These are phyloP conservation scores for Acrocephalus arundinaceus DNA, from an alignment of 2,113 vertebrate species.

Conservation along the genomic window DNA sequence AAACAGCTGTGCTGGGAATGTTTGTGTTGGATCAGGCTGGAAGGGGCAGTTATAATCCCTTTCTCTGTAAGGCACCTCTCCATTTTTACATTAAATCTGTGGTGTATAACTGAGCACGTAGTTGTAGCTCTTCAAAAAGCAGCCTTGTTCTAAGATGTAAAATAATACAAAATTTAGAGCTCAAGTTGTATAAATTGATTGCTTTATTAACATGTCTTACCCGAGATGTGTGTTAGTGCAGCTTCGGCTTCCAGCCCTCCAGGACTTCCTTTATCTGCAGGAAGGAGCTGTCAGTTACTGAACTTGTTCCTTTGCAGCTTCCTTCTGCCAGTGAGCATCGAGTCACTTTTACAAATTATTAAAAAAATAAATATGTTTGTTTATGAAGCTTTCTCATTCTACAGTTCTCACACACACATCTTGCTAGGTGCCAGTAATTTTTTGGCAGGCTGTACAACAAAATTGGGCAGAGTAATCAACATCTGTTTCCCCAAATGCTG, in stretches of 20 bases:
- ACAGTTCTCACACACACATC: background rate
- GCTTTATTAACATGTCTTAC: background rate
- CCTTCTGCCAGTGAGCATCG: background rate
- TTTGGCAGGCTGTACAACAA: background rate
- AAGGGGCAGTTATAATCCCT: background rate
- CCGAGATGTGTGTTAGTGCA: background rate
- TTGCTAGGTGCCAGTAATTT: background rate
- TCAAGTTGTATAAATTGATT: background rate
- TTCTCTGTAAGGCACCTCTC: background rate
- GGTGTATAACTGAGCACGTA: rapidly evolving
- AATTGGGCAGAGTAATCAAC: background rate
- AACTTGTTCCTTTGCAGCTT: background rate
- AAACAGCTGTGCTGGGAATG: background rate
- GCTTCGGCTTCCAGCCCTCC: background rate
- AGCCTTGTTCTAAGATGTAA: background rate
- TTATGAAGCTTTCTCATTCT: background rate
- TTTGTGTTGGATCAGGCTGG: background rate
- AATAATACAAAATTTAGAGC: background rate
- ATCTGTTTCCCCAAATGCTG: background rate
- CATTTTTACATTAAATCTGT: background rate
- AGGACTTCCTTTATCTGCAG: background rate
- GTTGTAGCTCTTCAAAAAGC: background rate
- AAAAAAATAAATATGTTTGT: background rate
- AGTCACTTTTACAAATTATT: background rate
- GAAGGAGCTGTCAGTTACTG: background rate